Evolutionary conservation across 1,140 invertebrate species (phyloP), one percentile per base, ranked within the genome.

Genomic region (Yoshiicerus persimilis): DNA sequence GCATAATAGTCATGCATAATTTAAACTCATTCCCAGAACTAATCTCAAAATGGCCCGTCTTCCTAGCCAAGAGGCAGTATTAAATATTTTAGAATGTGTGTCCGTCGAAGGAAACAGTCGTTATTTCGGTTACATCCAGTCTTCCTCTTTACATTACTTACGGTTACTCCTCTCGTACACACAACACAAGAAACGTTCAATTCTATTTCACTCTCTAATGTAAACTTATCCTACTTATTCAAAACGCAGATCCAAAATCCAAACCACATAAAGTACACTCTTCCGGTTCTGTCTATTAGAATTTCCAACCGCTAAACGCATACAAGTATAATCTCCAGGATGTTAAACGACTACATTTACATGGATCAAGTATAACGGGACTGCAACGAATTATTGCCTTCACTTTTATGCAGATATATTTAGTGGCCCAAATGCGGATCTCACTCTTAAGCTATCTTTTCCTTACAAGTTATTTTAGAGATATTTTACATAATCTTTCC

Each of bases 1-100:
- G 66, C 64, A 87, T 75, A 87, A 87, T 75, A 87, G 64, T 75
- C 70, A 87, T 77, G 64, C 62, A 87, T 87, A 87, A 87, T 87
- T 87, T 87, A 39, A 39, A 87, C 36, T 77, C 38, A 47, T 77
- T 87, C 36, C 36, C 36, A 87, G 70, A 87, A 47, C 86, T 87
- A 87, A 87, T 87, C 86, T 87, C 64, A 36, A 87, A 87, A 70
- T 87, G 86, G 86, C 86, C 32, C 38, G 34, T 77, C 84, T 85
- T 56, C 39, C 84, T 64, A 47, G 75, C 75, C 75, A 80, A 38
- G 32, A 80, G 75, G 34, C 75, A 80, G 11, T 38, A 32, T 80
- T 80, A 80, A 80, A 80, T 80, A 80, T 80, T 80, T 80, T n/a
- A 80, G 30, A 80, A 80, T 34, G 75, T 80, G 32, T 80, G 75